A percentile compares a stretch with the other conserved stretches of the same genome.
These are phyloP conservation scores for Thomomys bottae DNA, from an alignment of 2,113 vertebrate genomes.

Conservation along the genomic window DNA sequence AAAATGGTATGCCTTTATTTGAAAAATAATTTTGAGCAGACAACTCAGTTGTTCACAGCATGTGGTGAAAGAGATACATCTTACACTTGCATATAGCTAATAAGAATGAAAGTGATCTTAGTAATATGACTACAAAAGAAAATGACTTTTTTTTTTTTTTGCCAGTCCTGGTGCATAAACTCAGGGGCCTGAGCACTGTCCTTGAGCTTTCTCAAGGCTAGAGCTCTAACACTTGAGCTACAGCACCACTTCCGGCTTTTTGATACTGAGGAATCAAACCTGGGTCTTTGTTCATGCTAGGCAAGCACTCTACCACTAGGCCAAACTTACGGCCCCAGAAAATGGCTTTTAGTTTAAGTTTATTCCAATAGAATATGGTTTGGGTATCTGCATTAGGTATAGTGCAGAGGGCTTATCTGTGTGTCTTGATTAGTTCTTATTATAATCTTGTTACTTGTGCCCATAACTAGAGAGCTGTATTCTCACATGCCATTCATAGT, in stretches of 20 bases:
- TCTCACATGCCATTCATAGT: conserved; percentile 8
- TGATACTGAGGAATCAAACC: too few relatives aligned
- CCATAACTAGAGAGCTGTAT: neutral
- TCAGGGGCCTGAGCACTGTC: too few relatives aligned
- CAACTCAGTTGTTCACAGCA: neutral
- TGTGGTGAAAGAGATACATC: neutral
- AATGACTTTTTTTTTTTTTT: too few relatives aligned
- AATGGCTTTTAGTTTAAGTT: neutral
- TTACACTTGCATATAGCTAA: neutral
- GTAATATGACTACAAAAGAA: neutral
- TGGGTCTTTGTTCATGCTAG: too few relatives aligned
- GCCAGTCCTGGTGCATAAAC: too few relatives aligned
- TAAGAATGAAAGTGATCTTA: neutral
- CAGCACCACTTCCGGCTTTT: too few relatives aligned
- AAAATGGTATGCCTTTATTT: neutral
- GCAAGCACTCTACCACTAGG: too few relatives aligned
- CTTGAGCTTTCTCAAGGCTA: too few relatives aligned
- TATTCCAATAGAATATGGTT: neutral
- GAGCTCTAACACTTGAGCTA: too few relatives aligned
- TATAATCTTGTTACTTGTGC: neutral
- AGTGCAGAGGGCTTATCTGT: neutral
- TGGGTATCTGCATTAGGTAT: neutral
- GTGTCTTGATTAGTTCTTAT: conserved; percentile 20
- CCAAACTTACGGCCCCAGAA: too few relatives aligned
- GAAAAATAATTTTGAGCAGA: neutral